Base-by-base conservation (phyloP, 2,113 vertebrate species). In the Psilopogon haemacephalus region DNA sequence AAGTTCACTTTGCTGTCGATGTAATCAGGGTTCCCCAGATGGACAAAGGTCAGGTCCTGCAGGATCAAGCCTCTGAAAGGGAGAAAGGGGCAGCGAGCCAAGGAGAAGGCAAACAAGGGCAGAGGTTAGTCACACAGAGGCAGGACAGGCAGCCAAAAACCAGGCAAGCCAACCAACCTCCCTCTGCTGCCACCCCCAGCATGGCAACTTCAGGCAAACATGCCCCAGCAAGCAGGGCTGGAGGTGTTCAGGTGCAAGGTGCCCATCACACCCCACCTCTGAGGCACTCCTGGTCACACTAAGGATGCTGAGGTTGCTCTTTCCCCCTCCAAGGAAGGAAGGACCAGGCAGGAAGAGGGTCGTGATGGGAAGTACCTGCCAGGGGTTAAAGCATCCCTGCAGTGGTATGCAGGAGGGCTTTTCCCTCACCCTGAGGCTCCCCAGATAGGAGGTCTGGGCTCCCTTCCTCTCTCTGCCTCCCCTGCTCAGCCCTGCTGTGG, bases 1-100 rank as follows among this genome's bases (percentile, higher is more conserved):
- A 99, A 99, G 83, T 99, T 99, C 89, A 99, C 99, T 94, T 99
- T 99, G 74, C 98, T 98, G 0, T 99, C 99, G 2, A 99, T 98
- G 78, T 99, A 97, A 95, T 99, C 99, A 1, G 99, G 99, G 97
- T 99, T 99, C 55, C 99, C 99, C 90, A 99, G 97, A 95, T 99
- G 99, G 42, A 99, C 99, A 44, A 99, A 99, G 82, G 99, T 99
- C 97, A 99, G 93, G 95, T 99, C 99, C 97, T 99, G 99, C 59
- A 99, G 98, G 87, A 99, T 99, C 74, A 99, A 98, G 84, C 99
- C 99, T 95, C 99, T 99, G 97, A 13, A 86, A 84, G 68, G 68
- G 60, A 2, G 27, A 33, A 95, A 27, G 55, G 63, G 67, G 70
- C 33, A 86, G 74, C 13, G 32, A 30, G 79, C 46, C 81, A 92